Evolutionary conservation across 2,113 vertebrate genomes (phyloP).

Genomic region (Labeo rohita): DNA sequence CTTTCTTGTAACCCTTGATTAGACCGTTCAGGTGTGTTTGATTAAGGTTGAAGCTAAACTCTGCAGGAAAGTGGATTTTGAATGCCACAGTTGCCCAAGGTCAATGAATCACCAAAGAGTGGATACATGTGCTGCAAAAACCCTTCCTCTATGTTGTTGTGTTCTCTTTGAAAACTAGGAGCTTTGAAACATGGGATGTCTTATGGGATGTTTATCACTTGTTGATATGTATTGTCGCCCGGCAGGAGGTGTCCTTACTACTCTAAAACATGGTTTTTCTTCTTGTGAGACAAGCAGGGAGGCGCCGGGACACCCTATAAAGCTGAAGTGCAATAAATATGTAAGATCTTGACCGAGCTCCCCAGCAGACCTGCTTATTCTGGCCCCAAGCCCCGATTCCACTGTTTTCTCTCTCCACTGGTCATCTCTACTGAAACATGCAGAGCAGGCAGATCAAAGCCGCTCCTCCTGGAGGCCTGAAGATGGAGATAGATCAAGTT

Average conservation of each 20-base stretch:
- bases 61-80: neutral
- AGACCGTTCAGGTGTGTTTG: neutral
- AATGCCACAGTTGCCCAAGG: neutral
- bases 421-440: conserved; percentile 41
- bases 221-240: neutral
- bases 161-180: neutral
- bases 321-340: conserved; percentile 15
- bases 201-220: conserved; percentile 6
- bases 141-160: neutral
- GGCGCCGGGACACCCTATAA: neutral
- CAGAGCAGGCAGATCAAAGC: conserved; percentile 49
- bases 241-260: neutral
- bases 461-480: conserved; percentile 47
- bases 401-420: conserved; percentile 52
- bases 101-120: neutral
- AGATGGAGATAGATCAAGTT: conserved; percentile 53
- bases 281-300: conserved; percentile 6
- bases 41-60: neutral
- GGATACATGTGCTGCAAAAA: neutral
- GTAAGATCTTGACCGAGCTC: conserved; percentile 29
- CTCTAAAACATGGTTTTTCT: conserved; percentile 37
- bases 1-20: conserved; percentile 16
- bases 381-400: conserved; percentile 33
- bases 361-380: conserved; percentile 36
- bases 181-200: neutral